These are phyloP conservation scores for Catajapyx aquilonaris DNA, from an alignment of 1,140 invertebrate species.

Conservation along the genomic window DNA sequence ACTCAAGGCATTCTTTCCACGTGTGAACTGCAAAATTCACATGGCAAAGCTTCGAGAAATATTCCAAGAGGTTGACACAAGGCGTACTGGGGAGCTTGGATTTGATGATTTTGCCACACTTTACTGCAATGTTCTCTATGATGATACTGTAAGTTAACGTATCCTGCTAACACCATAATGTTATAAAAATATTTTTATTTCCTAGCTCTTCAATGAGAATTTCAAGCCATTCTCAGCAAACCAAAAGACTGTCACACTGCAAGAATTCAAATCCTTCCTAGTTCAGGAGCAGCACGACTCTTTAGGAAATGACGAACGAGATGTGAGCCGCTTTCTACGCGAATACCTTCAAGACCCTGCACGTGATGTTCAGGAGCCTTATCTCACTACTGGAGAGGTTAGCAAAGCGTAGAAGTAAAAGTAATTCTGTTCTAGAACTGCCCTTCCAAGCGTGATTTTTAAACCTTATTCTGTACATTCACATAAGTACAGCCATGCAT, in stretches of 20 bases:
- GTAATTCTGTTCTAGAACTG: too few species aligned
- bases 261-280: conserved; percentile 63
- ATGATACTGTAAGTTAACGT: conserved; percentile 36
- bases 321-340: conserved; percentile 47
- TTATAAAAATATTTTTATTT: conserved; percentile 5
- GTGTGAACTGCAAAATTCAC: conserved; percentile 77
- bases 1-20: conserved; percentile 71
- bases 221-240: conserved; percentile 38
- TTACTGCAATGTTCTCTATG: conserved; percentile 68
- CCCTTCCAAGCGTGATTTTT: too few species aligned
- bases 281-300: conserved; percentile 54
- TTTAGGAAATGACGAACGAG: conserved; percentile 33
- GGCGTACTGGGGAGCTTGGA: conserved; percentile 54
- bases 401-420: too few species aligned
- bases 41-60: conserved; percentile 59
- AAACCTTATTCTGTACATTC: too few species aligned
- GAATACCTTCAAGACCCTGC: conserved; percentile 53
- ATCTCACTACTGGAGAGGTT: conserved; percentile 50
- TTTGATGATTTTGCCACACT: conserved; percentile 78
- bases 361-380: conserved; percentile 58
- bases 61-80: conserved; percentile 64
- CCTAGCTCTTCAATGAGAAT: conserved; percentile 31
- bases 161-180: background rate
- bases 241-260: conserved; percentile 38
- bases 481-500: too few species aligned